A percentile compares a stretch with the other conserved stretches of the same genome.
phyloP scores from a whole-genome alignment of 2,888 invertebrate genomes.

The Agrotis segetum region DNA sequence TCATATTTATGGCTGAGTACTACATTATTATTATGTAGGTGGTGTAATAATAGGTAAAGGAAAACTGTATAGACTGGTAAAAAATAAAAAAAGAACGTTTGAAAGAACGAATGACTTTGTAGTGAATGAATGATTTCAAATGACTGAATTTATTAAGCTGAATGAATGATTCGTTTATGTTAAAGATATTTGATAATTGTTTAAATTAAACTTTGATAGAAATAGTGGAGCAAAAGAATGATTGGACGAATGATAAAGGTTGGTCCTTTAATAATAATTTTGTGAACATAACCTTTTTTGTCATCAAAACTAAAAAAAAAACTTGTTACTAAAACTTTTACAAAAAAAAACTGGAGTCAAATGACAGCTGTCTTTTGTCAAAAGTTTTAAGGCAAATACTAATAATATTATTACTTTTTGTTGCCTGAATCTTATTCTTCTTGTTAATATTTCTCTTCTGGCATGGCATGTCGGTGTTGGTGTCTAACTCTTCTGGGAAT shows the following conservation, averaged over 20 bases:
- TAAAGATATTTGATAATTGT: too few relatives aligned
- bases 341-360: background rate
- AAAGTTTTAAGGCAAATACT: conserved; percentile 17
- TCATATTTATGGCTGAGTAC: too few relatives aligned
- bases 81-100: too few relatives aligned
- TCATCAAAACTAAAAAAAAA: conserved; percentile 24
- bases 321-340: conserved; percentile 40
- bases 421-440: conserved; percentile 51
- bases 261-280: conserved; percentile 30
- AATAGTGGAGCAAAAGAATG: background rate
- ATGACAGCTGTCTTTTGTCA: background rate
- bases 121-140: background rate
- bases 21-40: too few relatives aligned
- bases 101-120: too few relatives aligned
- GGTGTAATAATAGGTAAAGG: too few relatives aligned
- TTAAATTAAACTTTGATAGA: too few relatives aligned
- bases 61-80: too few relatives aligned
- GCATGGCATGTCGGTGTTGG: conserved; percentile 79
- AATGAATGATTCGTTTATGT: background rate
- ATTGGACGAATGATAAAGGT: conserved; percentile 16
- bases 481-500: conserved; percentile 48
- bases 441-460: conserved; percentile 33
- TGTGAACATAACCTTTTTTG: conserved; percentile 25
- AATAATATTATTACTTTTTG: conserved; percentile 42
- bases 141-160: too few relatives aligned